phyloP scores from a whole-genome alignment of 2,797 vertebrate species.

The Hoplostethus atlanticus region DNA sequence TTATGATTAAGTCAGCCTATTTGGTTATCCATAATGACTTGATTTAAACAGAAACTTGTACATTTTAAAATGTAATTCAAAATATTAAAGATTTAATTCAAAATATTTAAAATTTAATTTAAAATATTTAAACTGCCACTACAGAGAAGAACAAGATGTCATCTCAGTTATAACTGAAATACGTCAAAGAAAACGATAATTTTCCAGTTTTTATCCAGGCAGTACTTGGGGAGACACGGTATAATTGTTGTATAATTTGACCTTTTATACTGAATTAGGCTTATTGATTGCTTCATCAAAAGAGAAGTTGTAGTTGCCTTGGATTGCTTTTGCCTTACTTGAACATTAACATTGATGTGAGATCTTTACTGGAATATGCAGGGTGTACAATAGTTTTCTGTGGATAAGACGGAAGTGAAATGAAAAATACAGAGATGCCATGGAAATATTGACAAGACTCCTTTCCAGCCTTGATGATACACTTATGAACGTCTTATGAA shows the following conservation, averaged over 20 bases:
- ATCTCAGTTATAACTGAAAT: slow-evolving; percentile 13
- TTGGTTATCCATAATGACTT: not conserved
- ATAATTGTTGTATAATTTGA: slow-evolving; percentile 5
- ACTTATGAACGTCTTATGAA: not conserved
- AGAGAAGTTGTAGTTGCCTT: slow-evolving; percentile 29
- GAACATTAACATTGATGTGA: slow-evolving; percentile 37
- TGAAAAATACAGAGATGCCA: slow-evolving; percentile 3
- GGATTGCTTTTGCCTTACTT: slow-evolving; percentile 16
- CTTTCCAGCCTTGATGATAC: not conserved
- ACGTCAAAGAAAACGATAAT: slow-evolving; percentile 14
- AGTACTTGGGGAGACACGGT: not conserved
- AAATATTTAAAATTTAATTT: not conserved
- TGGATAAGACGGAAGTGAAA: not conserved
- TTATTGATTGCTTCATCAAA: slow-evolving; percentile 29
- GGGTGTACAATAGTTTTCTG: slow-evolving; percentile 5
- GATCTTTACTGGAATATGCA: slow-evolving; percentile 9
- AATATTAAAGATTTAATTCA: not conserved
- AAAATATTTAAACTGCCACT: not conserved
- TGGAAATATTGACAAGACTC: not conserved
- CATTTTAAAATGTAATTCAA: too few relatives aligned
- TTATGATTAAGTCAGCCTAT: not conserved
- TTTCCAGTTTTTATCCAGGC: not conserved
- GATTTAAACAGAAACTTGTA: too few relatives aligned
- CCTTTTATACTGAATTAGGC: slow-evolving; percentile 30
- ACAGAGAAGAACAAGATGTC: not conserved